Evolutionary conservation across 1,140 invertebrate genomes (phyloP), one percentile per base, ranked within the genome.

Genomic region (Telenomus remus): DNA sequence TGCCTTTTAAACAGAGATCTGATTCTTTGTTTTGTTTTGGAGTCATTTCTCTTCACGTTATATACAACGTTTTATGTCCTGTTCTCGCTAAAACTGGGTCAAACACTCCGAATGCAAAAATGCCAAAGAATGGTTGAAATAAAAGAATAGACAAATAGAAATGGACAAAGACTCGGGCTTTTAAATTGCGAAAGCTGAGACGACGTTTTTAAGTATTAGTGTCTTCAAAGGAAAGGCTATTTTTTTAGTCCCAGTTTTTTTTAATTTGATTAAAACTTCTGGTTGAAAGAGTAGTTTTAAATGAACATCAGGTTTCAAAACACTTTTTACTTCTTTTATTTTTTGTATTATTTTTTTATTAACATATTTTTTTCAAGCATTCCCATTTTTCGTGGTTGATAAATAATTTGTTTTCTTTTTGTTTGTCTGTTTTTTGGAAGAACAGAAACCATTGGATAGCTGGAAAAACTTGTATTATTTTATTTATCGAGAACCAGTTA

Each of bases 11-110:
- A 16, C 54, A 66, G 55, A 44, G 54, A 64, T 65, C 53, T 55
- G 55, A 65, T 73, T 65, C 60, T 73, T 64, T 54, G 49, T 65
- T 27, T 27, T 27, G 19, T 56, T 35, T 72, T 33, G 46, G 66
- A 51, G 61, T 60, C 70, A 49, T 47, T 60, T 34, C 55, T 50
- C 39, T 56, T 50, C 53, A 15, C 54, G 13, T 60, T 27, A 27
- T 54, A 72, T 73, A 49, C 27, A 39, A 39, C 61, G 37, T 51
- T 74, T 66, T 59, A 50, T 59, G 61, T 60, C 49, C 16, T 49
- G 49, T 54, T 74, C 51, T 49, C 15, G 39, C 27, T 47, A 15
- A 55, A 74, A 74, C 61, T 63, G 39, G 71, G 71, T 74, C 63
- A 61, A 74, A 56, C 63, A 44, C 46, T 63, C 61, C 39, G 53